phyloP scores from a whole-genome alignment of 2,797 vertebrate species.

The Enteromius paludinosus region DNA sequence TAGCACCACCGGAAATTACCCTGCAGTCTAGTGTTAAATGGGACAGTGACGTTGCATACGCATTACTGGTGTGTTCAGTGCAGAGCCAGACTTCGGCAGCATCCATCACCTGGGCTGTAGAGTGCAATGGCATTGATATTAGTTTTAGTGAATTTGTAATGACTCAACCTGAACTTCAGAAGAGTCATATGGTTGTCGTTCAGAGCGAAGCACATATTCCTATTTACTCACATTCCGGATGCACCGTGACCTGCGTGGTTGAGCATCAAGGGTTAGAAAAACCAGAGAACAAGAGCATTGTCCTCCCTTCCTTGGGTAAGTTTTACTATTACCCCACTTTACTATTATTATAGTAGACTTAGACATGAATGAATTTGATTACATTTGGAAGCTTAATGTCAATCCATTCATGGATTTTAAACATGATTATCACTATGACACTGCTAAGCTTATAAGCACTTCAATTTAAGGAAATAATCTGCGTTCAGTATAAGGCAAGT shows the following conservation, averaged over 20 bases:
- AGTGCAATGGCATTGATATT: slow-evolving; percentile 37
- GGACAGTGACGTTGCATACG: slow-evolving; percentile 61
- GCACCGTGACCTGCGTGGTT: slow-evolving; percentile 71
- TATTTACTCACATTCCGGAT: slow-evolving; percentile 67
- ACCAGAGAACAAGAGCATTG: slow-evolving; percentile 63
- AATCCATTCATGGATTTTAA: background rate
- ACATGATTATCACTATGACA: background rate
- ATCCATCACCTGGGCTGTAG: slow-evolving; percentile 67
- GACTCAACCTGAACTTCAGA: slow-evolving; percentile 43
- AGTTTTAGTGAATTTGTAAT: slow-evolving; percentile 33
- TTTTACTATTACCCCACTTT: slow-evolving; percentile 29
- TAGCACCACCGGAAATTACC: slow-evolving; percentile 70
- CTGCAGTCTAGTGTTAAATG: slow-evolving; percentile 63
- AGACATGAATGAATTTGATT: background rate
- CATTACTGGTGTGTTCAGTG: slow-evolving; percentile 68
- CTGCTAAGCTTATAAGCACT: background rate
- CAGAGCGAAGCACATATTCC: slow-evolving; percentile 64
- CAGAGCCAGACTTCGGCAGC: slow-evolving; percentile 64
- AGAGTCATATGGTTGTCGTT: slow-evolving; percentile 51
- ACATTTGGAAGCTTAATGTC: background rate
- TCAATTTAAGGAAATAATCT: background rate
- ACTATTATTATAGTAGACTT: no score
- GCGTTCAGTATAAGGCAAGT: background rate
- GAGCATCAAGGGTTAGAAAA: slow-evolving; percentile 65
- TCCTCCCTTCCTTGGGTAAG: slow-evolving; percentile 67